Base-by-base conservation (phyloP, 2,797 vertebrate genomes). In the Ceryle rudis region DNA sequence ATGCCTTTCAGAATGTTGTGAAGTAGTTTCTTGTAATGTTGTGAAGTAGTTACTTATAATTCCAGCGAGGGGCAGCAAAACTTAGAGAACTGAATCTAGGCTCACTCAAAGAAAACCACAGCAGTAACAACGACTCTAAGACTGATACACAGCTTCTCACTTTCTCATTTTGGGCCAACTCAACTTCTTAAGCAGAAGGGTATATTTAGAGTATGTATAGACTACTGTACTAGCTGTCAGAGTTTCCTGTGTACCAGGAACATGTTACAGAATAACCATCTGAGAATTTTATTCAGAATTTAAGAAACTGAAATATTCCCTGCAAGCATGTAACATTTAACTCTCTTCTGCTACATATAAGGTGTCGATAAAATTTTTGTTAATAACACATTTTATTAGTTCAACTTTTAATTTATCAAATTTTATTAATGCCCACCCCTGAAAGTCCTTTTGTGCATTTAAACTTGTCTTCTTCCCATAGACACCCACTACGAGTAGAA, bases 51-150 rank as follows among this genome's bases (percentile, higher is more conserved):
- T 94, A 72, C 72, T 74, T 47, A 5, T 49, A 82, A 79, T 52
- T 39, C 81, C 84, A 75, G 82, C 22, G 57, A 42, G 81, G 84
- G 93, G 87, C 89, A 96, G 94, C 87, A 96, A 78, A 96, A 83
- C 69, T 91, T 85, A 87, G 81, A 81, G 88, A 87, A 93, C 10
- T 17, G 23, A 86, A 70, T 35, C 8, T 28, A 37, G 14, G 14
- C 9, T 74, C 20, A 62, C 20, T 62, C 12, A 58, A 17, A 16
- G 35, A 73, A 82, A 85, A 57, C 9, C 28, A 26, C 7, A 11
- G 31, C 21, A 57, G 3, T 19, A 46, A 49, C 4, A 15, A 39
- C 0, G 2, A 55, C 25, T 21, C 16, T 29, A 46, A 37, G 25
- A 9, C 46, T 37, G 28, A 79, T 19, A 41, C 10, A n/a, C 6